Evolutionary conservation across 2,888 invertebrate species (phyloP).

Genomic region (Polietes domitor): DNA sequence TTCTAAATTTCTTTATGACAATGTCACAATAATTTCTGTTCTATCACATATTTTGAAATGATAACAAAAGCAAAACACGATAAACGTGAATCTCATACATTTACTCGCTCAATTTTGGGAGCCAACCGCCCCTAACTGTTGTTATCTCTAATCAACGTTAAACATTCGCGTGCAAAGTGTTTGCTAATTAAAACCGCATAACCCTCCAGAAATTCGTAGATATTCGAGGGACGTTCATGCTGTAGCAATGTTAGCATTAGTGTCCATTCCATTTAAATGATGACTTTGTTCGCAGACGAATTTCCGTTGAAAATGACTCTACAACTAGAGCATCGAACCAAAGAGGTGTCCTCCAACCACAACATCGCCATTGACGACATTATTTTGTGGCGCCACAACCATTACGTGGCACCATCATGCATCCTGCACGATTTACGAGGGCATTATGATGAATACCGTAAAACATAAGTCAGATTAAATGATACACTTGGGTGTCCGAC

Average conservation of each 20-base stretch:
- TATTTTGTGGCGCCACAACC: slow-evolving; percentile 19
- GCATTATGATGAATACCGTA: neutral
- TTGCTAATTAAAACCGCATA: slow-evolving; percentile 1
- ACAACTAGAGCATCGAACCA: too few relatives aligned
- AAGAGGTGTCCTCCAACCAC: too few relatives aligned
- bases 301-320: neutral
- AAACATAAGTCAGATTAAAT: too few relatives aligned
- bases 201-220: neutral
- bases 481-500: too few relatives aligned
- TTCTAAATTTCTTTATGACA: too few relatives aligned
- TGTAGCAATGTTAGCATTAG: neutral
- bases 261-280: neutral
- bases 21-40: too few relatives aligned
- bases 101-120: too few relatives aligned
- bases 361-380: too few relatives aligned
- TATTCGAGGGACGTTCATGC: too few relatives aligned
- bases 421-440: neutral
- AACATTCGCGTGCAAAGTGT: neutral
- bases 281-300: neutral
- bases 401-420: neutral
- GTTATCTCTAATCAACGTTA: neutral
- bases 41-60: too few relatives aligned
- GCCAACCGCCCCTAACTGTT: neutral
- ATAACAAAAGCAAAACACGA: too few relatives aligned
- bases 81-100: too few relatives aligned